Base-by-base conservation (phyloP, 2,797 vertebrate genomes). In the Spondyliosoma cantharus region DNA sequence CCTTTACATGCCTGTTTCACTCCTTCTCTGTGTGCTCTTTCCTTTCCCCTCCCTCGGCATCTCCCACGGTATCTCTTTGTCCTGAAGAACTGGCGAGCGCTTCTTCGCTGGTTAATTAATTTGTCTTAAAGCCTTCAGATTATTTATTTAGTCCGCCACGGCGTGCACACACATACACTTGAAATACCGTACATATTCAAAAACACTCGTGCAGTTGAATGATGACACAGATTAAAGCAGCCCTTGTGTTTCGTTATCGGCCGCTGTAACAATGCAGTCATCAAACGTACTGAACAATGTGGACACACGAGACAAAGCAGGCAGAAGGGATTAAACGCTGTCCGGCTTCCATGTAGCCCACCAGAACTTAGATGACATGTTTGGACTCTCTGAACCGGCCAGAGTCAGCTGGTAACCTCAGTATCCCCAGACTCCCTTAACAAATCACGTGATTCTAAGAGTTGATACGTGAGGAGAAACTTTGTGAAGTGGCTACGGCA, bases 51-150 rank as follows among this genome's bases (percentile, higher is more conserved):
- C 59, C 78, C 45, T 74, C 83, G 22, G 60, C 59, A 46, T 84
- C 71, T 80, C 52, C 58, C 27, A 29, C 62, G 11, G 42, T 27
- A 62, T 70, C 62, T 63, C 48, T 59, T 62, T 71, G 46, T 79
- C 48, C 37, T 62, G 22, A 53, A 48, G 67, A 57, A 76, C 74
- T 1, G 7, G 29, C 65, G 70, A 71, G 54, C 65, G 67, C 54
- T 67, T 37, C 37, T 37, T 37, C 37, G 49, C 71, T 83, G 72
- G 58, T 84, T 87, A 76, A 89, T 85, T 87, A 63, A 76, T 81
- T 80, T 68, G 71, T 91, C 87, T 86, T 82, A 27, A 75, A 84
- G 79, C 76, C 76, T 80, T 83, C 65, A 48, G 27, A 81, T 72
- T 81, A 17, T 79, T 89, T 79, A 80, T 78, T 85, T 66, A 75